Percentiles rank a stretch among this genome's conserved stretches.
Conservation (phyloP, 2,113 vertebrate genomes). For the Lepus americanus region DNA sequence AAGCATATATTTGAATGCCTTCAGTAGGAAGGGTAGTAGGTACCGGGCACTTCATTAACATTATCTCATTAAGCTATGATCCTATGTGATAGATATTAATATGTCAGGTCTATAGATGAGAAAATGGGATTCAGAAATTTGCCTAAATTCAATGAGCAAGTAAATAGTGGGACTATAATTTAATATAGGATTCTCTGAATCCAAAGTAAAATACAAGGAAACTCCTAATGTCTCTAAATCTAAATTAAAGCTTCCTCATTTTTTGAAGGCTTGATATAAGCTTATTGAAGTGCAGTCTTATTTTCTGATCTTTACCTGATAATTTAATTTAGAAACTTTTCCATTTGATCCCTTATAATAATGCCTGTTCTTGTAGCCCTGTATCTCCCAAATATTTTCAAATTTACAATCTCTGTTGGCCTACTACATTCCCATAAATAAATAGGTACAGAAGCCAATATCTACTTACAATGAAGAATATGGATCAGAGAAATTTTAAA, state of each 20-base stretch:
- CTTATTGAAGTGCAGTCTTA: background rate
- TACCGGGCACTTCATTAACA: background rate
- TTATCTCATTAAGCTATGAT: background rate
- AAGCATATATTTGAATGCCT: background rate
- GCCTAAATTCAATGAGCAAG: background rate
- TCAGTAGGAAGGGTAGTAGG: background rate
- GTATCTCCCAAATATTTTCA: background rate
- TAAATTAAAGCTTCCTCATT: background rate
- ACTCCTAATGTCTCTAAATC: background rate
- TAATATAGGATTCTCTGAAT: background rate
- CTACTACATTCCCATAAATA: background rate
- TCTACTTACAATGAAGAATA: background rate
- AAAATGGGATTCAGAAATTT: background rate
- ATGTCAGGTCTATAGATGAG: background rate
- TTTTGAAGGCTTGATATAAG: background rate
- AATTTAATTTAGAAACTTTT: constrained; percentile 13
- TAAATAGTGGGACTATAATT: background rate
- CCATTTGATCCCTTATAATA: background rate
- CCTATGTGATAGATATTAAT: background rate
- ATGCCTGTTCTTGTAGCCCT: background rate
- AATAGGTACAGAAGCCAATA: background rate
- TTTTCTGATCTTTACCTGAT: constrained; percentile 34
- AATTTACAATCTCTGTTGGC: background rate
- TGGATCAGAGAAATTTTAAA: background rate
- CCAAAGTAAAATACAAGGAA: background rate